Evolutionary conservation across 2,113 vertebrate genomes (phyloP), one percentile per base, ranked within the genome.

Genomic region (Leptosomus discolor): DNA sequence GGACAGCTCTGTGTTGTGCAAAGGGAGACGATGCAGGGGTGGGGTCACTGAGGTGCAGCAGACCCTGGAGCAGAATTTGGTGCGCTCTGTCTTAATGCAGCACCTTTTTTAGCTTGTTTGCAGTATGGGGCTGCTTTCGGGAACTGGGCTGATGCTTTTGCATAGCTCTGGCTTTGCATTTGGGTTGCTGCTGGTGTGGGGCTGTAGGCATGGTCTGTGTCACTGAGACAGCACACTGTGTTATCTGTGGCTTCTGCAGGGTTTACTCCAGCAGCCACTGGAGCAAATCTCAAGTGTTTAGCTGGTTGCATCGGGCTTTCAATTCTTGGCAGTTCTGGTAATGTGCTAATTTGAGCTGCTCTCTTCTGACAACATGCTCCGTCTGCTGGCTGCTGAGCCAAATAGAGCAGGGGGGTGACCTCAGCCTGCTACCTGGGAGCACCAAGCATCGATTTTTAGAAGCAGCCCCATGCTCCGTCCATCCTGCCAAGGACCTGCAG

Each of bases 301-400:
- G 80, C 64, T 91, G 91, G 84, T 81, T 75, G 84, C 80, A 71
- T 36, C 14, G 53, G 87, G 89, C 86, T 92, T 95, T 96, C 68
- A 50, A 8, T 81, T 84, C 94, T 95, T 97, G 96, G 94, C 91
- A 95, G 65, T 87, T 95, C 23, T 96, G 68, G 76, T 95, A 89
- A 92, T 74, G 80, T 94, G 93, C 91, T 96, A 92, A 95, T 94
- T 93, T 65, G 89, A 81, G 43, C 89, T 63, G 75, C 32, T 83
- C 17, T 88, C 64, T 88, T 79, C 80, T 65, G 88, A 92, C 86
- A 90, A 20, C 45, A 26, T 1, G 0, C 71, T 96, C 56, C 12
- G 86, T 86, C 75, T 91, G 76, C 58, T 92, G 84, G 76, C 83
- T 83, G 71, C 92, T 3, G 85, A 84, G 91, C 80, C 86, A 88